phyloP scores from a whole-genome alignment of 2,888 invertebrate genomes.

The Agelastica alni region DNA sequence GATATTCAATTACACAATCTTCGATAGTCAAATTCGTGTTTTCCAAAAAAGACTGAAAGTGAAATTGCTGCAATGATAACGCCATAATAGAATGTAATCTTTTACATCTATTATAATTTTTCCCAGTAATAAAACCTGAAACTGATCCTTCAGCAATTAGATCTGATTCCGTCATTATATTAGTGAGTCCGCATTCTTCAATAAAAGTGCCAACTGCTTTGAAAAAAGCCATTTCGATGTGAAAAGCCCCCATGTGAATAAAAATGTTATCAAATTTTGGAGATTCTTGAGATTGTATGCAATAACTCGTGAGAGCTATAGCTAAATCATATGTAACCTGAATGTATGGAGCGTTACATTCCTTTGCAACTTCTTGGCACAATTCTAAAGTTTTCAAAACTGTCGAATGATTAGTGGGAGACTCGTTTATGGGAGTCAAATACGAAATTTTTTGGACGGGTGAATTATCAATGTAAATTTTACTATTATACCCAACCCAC shows the following conservation, averaged over 20 bases:
- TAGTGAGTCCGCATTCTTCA: constrained; percentile 1
- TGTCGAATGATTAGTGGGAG: background rate
- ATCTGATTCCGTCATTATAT: constrained; percentile 27
- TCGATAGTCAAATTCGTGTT: constrained; percentile 8
- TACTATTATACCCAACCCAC: background rate
- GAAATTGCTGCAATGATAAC: constrained; percentile 35
- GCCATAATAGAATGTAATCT: constrained; percentile 30
- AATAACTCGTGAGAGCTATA: background rate
- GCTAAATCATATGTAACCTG: background rate
- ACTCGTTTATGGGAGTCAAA: background rate
- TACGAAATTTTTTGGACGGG: background rate
- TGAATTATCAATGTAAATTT: background rate
- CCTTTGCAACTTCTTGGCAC: background rate
- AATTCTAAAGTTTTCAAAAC: background rate
- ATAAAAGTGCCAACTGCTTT: constrained; percentile 1
- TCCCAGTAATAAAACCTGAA: constrained; percentile 37
- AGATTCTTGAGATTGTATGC: background rate
- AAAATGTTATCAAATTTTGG: constrained; percentile 5
- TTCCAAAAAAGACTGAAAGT: constrained; percentile 31
- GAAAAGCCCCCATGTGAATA: background rate
- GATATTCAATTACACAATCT: constrained; percentile 3
- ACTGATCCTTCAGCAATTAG: constrained; percentile 36
- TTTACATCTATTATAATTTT: constrained; percentile 39
- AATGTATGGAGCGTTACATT: constrained; percentile 1
- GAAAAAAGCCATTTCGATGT: background rate